These are phyloP conservation scores for Gasteruption jaculator DNA, from an alignment of 2,888 invertebrate genomes.

Conservation along the genomic window DNA sequence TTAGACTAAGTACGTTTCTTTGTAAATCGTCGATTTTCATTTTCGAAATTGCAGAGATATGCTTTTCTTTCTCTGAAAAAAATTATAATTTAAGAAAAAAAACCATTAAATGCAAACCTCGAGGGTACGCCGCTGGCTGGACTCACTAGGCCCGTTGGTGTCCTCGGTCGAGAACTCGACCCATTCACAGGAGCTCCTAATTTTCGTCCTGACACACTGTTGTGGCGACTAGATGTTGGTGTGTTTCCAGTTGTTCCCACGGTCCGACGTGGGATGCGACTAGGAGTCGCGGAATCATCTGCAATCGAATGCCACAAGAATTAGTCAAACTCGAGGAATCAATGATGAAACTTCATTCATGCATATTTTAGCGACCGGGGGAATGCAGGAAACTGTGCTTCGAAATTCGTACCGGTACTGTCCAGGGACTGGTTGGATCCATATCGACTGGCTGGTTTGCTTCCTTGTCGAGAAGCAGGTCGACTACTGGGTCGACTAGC, in stretches of 20 bases:
- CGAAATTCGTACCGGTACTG: conserved; percentile 66
- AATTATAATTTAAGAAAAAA: conserved; percentile 12
- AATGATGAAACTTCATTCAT: conserved; percentile 1
- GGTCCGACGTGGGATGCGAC: conserved; percentile 71
- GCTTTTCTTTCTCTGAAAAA: conserved; percentile 24
- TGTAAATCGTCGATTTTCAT: too few relatives aligned
- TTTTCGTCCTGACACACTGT: conserved; percentile 59
- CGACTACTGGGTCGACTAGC: conserved; percentile 80
- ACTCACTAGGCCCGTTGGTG: conserved; percentile 74
- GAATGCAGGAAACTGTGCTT: conserved; percentile 8
- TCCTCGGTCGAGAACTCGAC: conserved; percentile 62
- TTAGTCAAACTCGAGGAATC: too few relatives aligned
- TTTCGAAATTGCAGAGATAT: too few relatives aligned
- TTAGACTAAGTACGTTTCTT: too few relatives aligned
- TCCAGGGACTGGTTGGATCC: conserved; percentile 89
- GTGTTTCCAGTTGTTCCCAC: conserved; percentile 59
- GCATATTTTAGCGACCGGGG: conserved; percentile 13
- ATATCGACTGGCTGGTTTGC: conserved; percentile 89
- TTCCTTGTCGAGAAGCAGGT: conserved; percentile 80
- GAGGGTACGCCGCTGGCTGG: conserved; percentile 65
- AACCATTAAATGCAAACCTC: conserved; percentile 57
- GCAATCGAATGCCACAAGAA: too few relatives aligned
- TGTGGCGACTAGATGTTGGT: conserved; percentile 57
- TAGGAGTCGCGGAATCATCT: conserved; percentile 73
- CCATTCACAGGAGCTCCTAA: conserved; percentile 62